phyloP scores from a whole-genome alignment of 2,113 vertebrate genomes.

The Notarius lentiginosus region DNA sequence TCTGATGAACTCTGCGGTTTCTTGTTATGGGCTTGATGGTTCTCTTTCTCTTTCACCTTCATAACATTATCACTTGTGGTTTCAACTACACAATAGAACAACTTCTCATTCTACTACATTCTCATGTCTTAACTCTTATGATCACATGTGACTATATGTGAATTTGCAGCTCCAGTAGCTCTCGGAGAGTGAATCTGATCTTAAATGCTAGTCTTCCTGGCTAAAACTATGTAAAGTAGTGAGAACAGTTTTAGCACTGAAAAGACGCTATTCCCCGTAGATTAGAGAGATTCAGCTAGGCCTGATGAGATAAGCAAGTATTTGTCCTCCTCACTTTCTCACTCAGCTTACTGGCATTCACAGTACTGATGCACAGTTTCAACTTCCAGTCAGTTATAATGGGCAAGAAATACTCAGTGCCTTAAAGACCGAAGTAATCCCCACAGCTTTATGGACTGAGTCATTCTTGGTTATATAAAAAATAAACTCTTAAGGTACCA shows the following conservation, averaged over 20 bases:
- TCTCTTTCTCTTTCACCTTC: background rate
- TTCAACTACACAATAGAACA: background rate
- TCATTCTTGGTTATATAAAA: background rate
- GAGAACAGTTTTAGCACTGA: constrained; percentile 4
- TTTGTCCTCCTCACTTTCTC: constrained; percentile 40
- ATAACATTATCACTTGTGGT: background rate
- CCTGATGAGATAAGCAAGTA: constrained; percentile 21
- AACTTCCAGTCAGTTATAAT: constrained; percentile 3
- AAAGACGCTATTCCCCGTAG: constrained; percentile 12
- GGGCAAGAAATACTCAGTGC: background rate
- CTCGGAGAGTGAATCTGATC: background rate
- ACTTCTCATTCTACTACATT: background rate
- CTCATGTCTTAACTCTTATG: background rate
- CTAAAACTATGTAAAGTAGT: background rate
- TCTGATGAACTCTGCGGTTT: background rate
- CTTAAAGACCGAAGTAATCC: constrained; percentile 8
- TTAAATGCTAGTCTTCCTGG: background rate
- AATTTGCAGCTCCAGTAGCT: background rate
- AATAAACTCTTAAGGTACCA: background rate
- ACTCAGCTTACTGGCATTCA: constrained; percentile 18
- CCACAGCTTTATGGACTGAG: background rate
- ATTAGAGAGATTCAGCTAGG: background rate
- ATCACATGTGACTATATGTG: background rate
- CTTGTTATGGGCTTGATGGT: background rate
- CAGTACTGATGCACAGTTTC: background rate